A percentile compares a stretch with the other conserved stretches of the same genome.
phyloP scores from a whole-genome alignment of 1,140 invertebrate species.

The Pseudomyrmex concolor region DNA sequence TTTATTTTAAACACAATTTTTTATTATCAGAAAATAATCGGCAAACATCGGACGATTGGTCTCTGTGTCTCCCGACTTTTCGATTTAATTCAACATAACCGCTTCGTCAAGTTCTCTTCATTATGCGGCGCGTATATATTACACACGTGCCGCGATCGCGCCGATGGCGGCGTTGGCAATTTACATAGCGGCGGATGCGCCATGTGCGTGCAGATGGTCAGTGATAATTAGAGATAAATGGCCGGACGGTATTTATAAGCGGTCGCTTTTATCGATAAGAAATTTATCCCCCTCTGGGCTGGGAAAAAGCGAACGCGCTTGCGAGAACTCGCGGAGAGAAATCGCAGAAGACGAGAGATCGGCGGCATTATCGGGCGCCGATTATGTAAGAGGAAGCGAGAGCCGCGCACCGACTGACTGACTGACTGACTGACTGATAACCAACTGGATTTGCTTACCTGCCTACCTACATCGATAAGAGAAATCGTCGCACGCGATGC shows the following conservation, averaged over 20 bases:
- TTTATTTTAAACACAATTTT: too few species aligned
- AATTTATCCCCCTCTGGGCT: background rate
- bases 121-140: slow-evolving; percentile 23
- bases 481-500: slow-evolving; percentile 35
- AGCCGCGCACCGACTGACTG: background rate
- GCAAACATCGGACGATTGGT: background rate
- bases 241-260: slow-evolving; percentile 37
- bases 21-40: background rate
- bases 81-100: background rate
- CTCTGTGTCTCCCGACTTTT: background rate
- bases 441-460: slow-evolving; percentile 25
- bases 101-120: slow-evolving; percentile 12
- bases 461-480: slow-evolving; percentile 31
- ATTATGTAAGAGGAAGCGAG: background rate
- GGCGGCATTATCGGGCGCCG: background rate
- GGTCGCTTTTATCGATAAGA: slow-evolving; percentile 13
- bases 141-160: slow-evolving; percentile 58
- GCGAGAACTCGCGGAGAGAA: slow-evolving; percentile 10
- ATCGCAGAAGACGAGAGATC: background rate
- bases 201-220: background rate
- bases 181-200: slow-evolving; percentile 65
- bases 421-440: slow-evolving; percentile 45
- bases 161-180: slow-evolving; percentile 27
- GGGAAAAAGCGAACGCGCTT: background rate
- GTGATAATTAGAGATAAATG: slow-evolving; percentile 68